Evolutionary conservation across 2,113 vertebrate genomes (phyloP).

Genomic region (rat (Rattus norvegicus)): GRCr8 NC_086022.1:70912501-70913000

Average conservation of each 20-base stretch:
- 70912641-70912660: too few relatives aligned
- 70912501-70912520: neutral
- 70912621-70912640: too few relatives aligned
- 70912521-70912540: neutral
- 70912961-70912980: accelerated
- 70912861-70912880: neutral
- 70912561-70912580: neutral
- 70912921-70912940: neutral
- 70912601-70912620: too few relatives aligned
- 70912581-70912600: neutral
- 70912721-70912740: too few relatives aligned
- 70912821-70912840: accelerated
- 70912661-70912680: too few relatives aligned
- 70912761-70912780: neutral
- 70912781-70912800: neutral
- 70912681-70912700: too few relatives aligned
- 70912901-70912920: neutral
- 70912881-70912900: neutral
- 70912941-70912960: constrained; percentile 30
- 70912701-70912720: too few relatives aligned
- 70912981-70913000: neutral
- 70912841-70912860: accelerated
- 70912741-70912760: too few relatives aligned
- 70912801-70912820: neutral
- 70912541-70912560: neutral